Evolutionary conservation across 2,888 invertebrate species (phyloP).

Genomic region (Rhynchonema sp.): DNA sequence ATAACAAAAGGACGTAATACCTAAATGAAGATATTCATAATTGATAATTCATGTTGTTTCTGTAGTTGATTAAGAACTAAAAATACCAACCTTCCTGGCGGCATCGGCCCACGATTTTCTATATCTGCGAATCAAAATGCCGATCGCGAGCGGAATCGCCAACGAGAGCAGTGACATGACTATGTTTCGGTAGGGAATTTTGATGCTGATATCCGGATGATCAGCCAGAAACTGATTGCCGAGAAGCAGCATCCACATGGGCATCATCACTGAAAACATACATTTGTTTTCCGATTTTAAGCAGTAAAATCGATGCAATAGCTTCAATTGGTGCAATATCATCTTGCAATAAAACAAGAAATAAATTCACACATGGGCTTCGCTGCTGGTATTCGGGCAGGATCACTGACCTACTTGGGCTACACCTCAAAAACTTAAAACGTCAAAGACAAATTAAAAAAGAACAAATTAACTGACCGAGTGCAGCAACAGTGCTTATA

Average conservation of each 20-base stretch:
- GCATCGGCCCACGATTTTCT: slow-evolving; percentile 26
- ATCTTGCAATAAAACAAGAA: no score
- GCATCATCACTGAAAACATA: slow-evolving; percentile 33
- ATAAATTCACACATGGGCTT: no score
- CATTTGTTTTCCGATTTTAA: no score
- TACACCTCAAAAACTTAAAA: no score
- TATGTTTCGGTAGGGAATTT: slow-evolving; percentile 32
- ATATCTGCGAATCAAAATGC: slow-evolving; percentile 30
- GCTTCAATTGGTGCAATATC: no score
- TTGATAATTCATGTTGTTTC: no score
- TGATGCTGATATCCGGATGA: slow-evolving; percentile 14
- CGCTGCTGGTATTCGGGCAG: no score
- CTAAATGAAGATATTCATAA: no score
- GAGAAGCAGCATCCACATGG: slow-evolving; percentile 36
- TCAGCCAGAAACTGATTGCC: slow-evolving; percentile 27
- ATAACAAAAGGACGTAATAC: slow-evolving; percentile 30
- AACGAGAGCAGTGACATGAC: slow-evolving; percentile 30
- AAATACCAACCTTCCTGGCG: slow-evolving; percentile 21
- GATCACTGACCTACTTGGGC: no score
- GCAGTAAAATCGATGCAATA: no score
- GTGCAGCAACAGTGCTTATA: slow-evolving; percentile 62
- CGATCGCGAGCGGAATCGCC: slow-evolving; percentile 33
- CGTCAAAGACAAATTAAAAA: background rate
- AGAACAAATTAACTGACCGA: slow-evolving; percentile 40
- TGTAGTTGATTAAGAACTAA: no score